Conservation (phyloP, 2,888 invertebrate species). For the Pediacus dermestoides region DNA sequence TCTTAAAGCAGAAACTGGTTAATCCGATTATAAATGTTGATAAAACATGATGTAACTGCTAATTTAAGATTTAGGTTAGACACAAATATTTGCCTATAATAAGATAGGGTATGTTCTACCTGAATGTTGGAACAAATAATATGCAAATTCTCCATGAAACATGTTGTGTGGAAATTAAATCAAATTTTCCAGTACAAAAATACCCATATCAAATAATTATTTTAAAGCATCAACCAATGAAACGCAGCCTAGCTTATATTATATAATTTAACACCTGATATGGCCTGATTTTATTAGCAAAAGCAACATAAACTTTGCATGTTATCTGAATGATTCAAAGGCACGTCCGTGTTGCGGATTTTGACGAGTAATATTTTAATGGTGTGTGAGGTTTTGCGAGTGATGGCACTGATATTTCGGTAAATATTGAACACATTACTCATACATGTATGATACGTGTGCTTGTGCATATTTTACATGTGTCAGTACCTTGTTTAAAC, state of each 20-base stretch:
- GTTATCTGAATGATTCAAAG: slow-evolving; percentile 15
- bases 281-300: slow-evolving; percentile 7
- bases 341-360: slow-evolving; percentile 17
- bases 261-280: slow-evolving; percentile 6
- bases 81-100: too few species aligned
- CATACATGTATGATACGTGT: slow-evolving; percentile 41
- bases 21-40: neutral
- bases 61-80: neutral
- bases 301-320: slow-evolving; percentile 7
- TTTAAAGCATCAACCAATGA: too few species aligned
- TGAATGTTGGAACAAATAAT: too few species aligned
- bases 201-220: too few species aligned
- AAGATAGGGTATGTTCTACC: too few species aligned
- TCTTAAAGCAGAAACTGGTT: slow-evolving; percentile 1
- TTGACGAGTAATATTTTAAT: slow-evolving; percentile 16
- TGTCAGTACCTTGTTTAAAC: slow-evolving; percentile 45
- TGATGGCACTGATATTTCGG: slow-evolving; percentile 30
- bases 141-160: too few species aligned
- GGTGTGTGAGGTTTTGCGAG: slow-evolving; percentile 10
- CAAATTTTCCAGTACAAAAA: too few species aligned
- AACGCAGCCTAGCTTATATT: too few species aligned
- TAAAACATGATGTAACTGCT: slow-evolving; percentile 3
- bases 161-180: too few species aligned
- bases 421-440: slow-evolving; percentile 43
- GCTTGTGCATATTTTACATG: slow-evolving; percentile 45